Evolutionary conservation across 2,113 vertebrate species (phyloP).

Genomic region (Microtus oregoni): DNA sequence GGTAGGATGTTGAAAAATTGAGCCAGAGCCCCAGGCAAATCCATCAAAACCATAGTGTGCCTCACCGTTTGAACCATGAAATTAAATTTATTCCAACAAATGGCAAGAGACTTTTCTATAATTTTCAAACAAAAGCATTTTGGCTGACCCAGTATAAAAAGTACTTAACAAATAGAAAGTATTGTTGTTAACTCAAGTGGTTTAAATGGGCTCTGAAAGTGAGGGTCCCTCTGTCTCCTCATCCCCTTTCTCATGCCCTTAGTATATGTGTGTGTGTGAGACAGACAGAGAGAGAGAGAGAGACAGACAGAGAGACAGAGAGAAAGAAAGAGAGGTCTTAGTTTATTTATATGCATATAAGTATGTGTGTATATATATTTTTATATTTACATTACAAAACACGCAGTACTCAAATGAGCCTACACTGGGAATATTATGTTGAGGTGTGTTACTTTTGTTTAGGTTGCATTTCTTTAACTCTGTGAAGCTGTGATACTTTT

Average conservation of each 20-base stretch:
- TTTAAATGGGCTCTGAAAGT: neutral
- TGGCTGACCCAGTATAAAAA: neutral
- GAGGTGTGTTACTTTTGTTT: no score
- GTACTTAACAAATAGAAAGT: neutral
- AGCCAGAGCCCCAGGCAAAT: neutral
- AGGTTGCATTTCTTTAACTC: no score
- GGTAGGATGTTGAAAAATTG: neutral
- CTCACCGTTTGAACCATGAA: neutral
- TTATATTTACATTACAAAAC: no score
- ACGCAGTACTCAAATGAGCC: neutral
- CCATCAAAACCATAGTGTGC: neutral
- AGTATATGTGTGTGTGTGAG: no score
- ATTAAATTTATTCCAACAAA: neutral
- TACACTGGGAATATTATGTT: no score
- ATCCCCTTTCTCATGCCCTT: neutral
- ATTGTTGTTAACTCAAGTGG: neutral
- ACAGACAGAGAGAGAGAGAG: no score
- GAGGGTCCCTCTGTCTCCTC: no score
- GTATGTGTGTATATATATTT: neutral
- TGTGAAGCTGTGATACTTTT: no score
- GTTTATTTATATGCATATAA: no score
- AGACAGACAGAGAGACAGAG: no score
- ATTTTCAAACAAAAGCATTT: neutral
- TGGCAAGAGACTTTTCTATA: neutral
- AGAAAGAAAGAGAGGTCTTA: no score